Conservation (phyloP, 2,113 vertebrate genomes). For the Pygoscelis antarcticus region DNA sequence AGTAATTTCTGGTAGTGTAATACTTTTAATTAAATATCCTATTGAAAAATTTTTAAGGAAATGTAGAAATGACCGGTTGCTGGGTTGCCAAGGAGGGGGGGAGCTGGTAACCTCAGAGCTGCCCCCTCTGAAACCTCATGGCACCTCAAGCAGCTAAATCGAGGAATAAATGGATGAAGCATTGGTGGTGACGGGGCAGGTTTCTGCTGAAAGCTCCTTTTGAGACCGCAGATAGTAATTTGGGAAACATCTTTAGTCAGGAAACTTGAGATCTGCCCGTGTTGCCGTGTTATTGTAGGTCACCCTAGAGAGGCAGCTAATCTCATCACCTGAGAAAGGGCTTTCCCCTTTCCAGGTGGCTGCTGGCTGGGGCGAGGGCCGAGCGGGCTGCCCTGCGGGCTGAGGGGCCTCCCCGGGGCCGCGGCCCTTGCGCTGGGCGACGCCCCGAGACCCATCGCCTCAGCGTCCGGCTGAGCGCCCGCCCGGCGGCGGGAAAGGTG, state of each 20-base stretch:
- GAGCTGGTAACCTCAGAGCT: neutral
- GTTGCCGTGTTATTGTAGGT: neutral
- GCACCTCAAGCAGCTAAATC: fast-evolving
- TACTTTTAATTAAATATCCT: neutral
- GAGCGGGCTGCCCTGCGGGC: too few relatives aligned
- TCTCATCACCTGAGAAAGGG: fast-evolving
- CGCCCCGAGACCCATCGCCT: too few relatives aligned
- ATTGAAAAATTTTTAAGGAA: neutral
- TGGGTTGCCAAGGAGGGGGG: neutral
- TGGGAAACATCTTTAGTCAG: fast-evolving
- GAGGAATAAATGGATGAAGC: fast-evolving
- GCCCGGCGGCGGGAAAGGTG: neutral
- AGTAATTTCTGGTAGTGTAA: neutral
- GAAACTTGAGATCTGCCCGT: fast-evolving
- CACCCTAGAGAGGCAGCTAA: fast-evolving
- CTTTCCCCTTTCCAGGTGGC: neutral
- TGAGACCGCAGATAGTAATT: fast-evolving
- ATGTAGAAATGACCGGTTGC: fast-evolving
- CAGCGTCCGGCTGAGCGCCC: neutral
- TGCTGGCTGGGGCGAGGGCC: neutral
- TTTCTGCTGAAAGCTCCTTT: neutral
- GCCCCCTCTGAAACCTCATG: fast-evolving
- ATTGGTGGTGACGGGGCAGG: fast-evolving
- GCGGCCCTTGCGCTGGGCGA: neutral
- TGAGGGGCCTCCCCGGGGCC: too few relatives aligned